Percentiles rank a stretch among this genome's conserved stretches.
These are phyloP conservation scores for Bombus breviceps DNA, from an alignment of 1,140 invertebrate genomes.

Conservation along the genomic window DNA sequence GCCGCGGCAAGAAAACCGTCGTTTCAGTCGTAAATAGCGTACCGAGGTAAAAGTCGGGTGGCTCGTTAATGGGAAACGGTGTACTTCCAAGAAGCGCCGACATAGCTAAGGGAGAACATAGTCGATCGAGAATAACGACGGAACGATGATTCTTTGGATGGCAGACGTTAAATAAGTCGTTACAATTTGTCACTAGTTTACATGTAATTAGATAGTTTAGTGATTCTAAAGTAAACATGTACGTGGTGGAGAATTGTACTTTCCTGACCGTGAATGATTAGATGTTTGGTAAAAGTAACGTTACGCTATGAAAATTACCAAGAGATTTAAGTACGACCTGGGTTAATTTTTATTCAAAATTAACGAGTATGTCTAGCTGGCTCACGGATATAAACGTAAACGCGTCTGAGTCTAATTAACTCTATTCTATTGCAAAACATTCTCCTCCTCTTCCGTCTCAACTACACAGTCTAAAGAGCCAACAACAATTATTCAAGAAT, in stretches of 20 bases:
- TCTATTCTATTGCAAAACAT: background rate
- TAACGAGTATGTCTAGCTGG: background rate
- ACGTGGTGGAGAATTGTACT: too few species aligned
- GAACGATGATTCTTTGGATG: background rate
- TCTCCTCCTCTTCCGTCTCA: background rate
- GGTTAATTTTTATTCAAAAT: background rate
- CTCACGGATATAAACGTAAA: background rate
- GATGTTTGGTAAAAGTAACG: background rate
- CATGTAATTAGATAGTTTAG: background rate
- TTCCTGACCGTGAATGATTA: background rate
- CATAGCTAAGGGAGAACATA: background rate
- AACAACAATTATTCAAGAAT: background rate
- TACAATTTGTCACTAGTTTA: background rate
- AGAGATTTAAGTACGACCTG: too few species aligned
- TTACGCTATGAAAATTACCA: too few species aligned
- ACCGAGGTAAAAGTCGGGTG: conserved; percentile 31
- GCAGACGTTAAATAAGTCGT: background rate
- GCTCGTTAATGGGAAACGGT: conserved; percentile 48
- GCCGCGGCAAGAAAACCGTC: conserved; percentile 8
- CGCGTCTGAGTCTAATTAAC: background rate
- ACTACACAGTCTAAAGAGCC: background rate
- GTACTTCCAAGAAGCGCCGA: background rate
- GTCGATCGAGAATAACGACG: background rate
- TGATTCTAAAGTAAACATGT: background rate
- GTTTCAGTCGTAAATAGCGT: conserved; percentile 25